These are phyloP conservation scores for Pseudochromis fuscus DNA, from an alignment of 2,797 vertebrate species.

Conservation along the genomic window DNA sequence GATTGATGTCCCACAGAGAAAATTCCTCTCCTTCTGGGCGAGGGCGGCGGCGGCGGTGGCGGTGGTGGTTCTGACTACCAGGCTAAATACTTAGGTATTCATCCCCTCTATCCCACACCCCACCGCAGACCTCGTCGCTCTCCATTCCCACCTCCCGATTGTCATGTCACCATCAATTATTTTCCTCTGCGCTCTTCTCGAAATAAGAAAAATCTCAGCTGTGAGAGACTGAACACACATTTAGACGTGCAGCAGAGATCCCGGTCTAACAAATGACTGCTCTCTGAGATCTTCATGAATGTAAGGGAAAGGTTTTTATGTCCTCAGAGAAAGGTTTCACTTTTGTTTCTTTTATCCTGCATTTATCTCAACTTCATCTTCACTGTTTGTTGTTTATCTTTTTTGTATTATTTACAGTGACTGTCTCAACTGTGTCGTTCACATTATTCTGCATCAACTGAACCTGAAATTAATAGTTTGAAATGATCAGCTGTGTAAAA, in stretches of 20 bases:
- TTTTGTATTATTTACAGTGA: too few relatives aligned
- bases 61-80: constrained; percentile 42
- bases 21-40: constrained; percentile 57
- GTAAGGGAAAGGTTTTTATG: constrained; percentile 1
- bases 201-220: constrained; percentile 54
- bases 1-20: constrained; percentile 80
- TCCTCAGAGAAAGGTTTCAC: neutral
- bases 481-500: too few relatives aligned
- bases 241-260: constrained; percentile 30
- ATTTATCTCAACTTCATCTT: too few relatives aligned
- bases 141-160: constrained; percentile 51
- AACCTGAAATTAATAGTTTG: too few relatives aligned
- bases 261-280: constrained; percentile 9
- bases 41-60: constrained; percentile 30
- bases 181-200: constrained; percentile 57
- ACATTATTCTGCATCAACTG: too few relatives aligned
- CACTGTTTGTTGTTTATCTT: too few relatives aligned
- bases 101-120: constrained; percentile 42
- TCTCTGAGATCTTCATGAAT: constrained; percentile 25
- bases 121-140: constrained; percentile 31
- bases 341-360: neutral
- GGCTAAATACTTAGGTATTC: constrained; percentile 68
- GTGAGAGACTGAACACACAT: constrained; percentile 43
- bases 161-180: constrained; percentile 76
- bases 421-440: too few relatives aligned